A percentile compares a stretch with the other conserved stretches of the same genome.
These are phyloP conservation scores for Osedax frankpressi DNA, from an alignment of 2,888 invertebrate genomes.

Conservation along the genomic window DNA sequence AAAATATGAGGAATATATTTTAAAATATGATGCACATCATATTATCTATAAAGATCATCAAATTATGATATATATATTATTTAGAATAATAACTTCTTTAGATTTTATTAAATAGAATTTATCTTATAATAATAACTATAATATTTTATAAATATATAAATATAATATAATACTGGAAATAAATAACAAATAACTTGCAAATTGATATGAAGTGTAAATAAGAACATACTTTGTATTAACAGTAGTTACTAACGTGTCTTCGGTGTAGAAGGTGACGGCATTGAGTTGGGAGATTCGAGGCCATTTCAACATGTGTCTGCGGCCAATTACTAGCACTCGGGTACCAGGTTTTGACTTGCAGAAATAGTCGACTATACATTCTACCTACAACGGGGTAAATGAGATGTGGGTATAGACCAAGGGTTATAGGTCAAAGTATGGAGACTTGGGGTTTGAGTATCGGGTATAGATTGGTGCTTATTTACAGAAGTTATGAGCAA, in stretches of 20 bases:
- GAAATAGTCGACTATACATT: slow-evolving; percentile 4
- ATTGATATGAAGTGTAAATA: no score
- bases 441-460: background rate
- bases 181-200: no score
- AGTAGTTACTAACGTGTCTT: slow-evolving; percentile 5
- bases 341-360: background rate
- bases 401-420: background rate
- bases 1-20: no score
- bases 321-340: background rate
- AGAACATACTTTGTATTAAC: no score
- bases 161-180: no score
- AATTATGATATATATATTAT: no score
- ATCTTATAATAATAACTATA: no score
- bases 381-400: background rate
- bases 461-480: background rate
- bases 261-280: background rate
- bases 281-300: background rate
- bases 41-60: no score
- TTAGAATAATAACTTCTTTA: no score
- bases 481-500: background rate
- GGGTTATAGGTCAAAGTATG: background rate
- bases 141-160: no score
- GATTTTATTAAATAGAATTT: no score
- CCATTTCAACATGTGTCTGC: slow-evolving; percentile 9
- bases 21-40: no score